phyloP scores from a whole-genome alignment of 2,797 vertebrate species.

The Molothrus aeneus region DNA sequence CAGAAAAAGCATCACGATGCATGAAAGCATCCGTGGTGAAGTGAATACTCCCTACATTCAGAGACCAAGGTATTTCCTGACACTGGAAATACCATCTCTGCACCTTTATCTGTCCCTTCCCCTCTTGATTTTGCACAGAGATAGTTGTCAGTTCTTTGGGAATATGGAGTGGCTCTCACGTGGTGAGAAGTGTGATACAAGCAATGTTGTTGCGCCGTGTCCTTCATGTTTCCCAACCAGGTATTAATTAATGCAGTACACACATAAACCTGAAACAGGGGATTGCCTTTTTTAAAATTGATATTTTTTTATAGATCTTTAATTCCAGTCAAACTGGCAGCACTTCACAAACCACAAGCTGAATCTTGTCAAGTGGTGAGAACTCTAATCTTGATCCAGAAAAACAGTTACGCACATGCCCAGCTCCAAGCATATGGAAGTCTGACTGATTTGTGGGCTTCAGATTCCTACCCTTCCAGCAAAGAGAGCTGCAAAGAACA shows the following conservation, averaged over 20 bases:
- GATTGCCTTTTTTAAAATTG: neutral
- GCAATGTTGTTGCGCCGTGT: neutral
- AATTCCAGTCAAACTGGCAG: constrained; percentile 18
- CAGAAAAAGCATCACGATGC: neutral
- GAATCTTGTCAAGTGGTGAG: constrained; percentile 16
- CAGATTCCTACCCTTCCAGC: neutral
- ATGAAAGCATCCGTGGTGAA: neutral
- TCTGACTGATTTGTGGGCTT: neutral
- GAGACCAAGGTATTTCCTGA: neutral
- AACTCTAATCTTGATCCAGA: constrained; percentile 26
- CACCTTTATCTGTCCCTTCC: neutral
- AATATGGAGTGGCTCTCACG: neutral
- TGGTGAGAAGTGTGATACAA: neutral
- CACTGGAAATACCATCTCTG: neutral
- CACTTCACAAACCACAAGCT: constrained; percentile 8
- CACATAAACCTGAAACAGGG: neutral
- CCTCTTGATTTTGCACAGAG: neutral
- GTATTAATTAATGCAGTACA: neutral
- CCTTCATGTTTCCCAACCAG: neutral
- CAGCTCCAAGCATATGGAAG: neutral
- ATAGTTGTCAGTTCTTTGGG: neutral
- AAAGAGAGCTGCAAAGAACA: neutral
- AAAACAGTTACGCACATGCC: neutral
- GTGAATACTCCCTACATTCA: accelerated
- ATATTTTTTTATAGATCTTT: neutral